Conservation (phyloP, 2,888 invertebrate genomes). For the Terebella lapidaria region DNA sequence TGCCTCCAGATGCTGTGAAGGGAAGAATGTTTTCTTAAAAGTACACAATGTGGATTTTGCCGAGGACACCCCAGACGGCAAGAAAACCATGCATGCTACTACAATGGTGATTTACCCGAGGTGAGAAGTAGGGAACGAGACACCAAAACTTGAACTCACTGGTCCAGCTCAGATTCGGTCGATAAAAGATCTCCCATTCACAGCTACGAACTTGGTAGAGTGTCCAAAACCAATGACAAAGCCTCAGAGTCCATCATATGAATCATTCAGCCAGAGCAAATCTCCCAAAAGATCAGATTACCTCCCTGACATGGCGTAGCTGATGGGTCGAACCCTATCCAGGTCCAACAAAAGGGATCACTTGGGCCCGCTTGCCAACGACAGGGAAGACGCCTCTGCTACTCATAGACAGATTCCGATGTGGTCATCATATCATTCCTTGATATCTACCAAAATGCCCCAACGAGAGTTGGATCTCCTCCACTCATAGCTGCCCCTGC, state of each 20-base stretch:
- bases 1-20: background rate
- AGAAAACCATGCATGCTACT: background rate
- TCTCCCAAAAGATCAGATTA: background rate
- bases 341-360: background rate
- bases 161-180: background rate
- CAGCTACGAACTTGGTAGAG: background rate
- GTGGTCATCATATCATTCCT: conserved; percentile 2
- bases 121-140: background rate
- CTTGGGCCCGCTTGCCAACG: background rate
- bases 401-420: conserved; percentile 1
- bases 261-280: background rate
- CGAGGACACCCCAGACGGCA: background rate
- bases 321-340: no score
- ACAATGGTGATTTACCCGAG: background rate
- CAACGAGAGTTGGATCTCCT: background rate
- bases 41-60: background rate
- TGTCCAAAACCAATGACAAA: background rate
- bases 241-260: background rate
- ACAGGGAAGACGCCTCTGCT: background rate
- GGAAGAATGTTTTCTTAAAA: conserved; percentile 1
- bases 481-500: conserved; percentile 4
- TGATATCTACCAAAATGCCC: background rate
- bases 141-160: background rate
- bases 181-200: no score
- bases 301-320: no score